phyloP scores from a whole-genome alignment of 64 coral and sea anemone genomes.

The Porites australiensis region DNA sequence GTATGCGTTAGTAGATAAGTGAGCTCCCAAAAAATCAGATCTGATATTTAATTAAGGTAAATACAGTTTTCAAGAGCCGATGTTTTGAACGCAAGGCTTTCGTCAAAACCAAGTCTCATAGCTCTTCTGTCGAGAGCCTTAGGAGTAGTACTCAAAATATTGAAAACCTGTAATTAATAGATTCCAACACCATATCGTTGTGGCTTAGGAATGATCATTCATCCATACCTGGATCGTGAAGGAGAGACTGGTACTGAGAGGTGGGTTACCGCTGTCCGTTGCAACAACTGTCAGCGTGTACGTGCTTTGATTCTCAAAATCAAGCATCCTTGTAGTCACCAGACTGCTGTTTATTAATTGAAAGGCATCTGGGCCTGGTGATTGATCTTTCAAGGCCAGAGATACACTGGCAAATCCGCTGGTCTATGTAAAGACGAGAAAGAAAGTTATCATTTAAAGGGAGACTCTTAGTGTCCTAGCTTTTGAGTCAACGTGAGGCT shows the following conservation, averaged over 20 bases:
- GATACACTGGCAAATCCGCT: conserved; percentile 31
- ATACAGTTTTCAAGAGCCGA: too few relatives aligned
- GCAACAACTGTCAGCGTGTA: conserved; percentile 48
- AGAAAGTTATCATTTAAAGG: not conserved
- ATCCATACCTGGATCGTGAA: conserved; percentile 15
- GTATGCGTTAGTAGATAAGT: too few relatives aligned
- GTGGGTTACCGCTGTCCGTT: conserved; percentile 67
- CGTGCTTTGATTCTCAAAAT: conserved; percentile 39
- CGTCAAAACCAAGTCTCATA: too few relatives aligned
- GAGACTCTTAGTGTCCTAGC: not conserved
- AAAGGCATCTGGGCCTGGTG: not conserved
- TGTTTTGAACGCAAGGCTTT: too few relatives aligned
- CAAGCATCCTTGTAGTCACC: conserved; percentile 24
- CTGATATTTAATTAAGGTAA: too few relatives aligned
- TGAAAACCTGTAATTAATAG: too few relatives aligned
- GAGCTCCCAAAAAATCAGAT: too few relatives aligned
- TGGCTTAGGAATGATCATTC: too few relatives aligned
- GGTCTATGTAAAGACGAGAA: not conserved
- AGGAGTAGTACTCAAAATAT: too few relatives aligned
- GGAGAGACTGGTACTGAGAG: conserved; percentile 21
- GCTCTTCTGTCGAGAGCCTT: too few relatives aligned
- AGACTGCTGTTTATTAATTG: not conserved
- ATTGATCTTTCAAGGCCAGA: conserved; percentile 22
- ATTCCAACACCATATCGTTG: too few relatives aligned
- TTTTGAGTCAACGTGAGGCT: too few relatives aligned